Conservation (phyloP, 2,113 vertebrate species). For the Sceloporus undulatus region DNA sequence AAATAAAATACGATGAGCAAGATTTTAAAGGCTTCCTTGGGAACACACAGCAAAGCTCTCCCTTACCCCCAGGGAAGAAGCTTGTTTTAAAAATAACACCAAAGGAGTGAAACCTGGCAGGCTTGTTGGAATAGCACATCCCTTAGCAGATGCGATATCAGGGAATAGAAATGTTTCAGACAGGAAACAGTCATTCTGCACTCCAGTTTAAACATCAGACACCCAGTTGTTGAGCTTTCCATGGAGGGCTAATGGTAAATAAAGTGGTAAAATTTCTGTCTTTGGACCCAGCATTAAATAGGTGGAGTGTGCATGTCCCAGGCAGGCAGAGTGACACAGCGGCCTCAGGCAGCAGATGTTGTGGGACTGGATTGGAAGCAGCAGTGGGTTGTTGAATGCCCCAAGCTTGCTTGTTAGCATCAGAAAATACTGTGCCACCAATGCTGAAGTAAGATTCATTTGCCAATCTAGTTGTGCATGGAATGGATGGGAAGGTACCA, state of each 20-base stretch:
- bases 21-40: constrained; percentile 63
- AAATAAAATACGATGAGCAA: constrained; percentile 48
- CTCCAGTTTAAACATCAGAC: constrained; percentile 28
- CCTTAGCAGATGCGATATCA: constrained; percentile 42
- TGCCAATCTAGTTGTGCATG: too few species aligned
- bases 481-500: too few species aligned
- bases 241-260: background rate
- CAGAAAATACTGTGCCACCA: too few species aligned
- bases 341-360: too few species aligned
- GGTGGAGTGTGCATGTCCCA: background rate
- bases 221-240: background rate
- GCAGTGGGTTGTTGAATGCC: too few species aligned
- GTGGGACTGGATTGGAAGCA: too few species aligned
- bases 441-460: too few species aligned
- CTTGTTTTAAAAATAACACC: constrained; percentile 61
- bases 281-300: background rate
- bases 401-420: too few species aligned
- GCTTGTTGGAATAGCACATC: background rate
- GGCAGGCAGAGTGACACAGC: too few species aligned
- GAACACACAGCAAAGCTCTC: constrained; percentile 51
- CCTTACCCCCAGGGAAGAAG: constrained; percentile 45
- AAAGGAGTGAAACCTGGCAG: constrained; percentile 62
- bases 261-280: background rate
- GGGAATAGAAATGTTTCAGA: constrained; percentile 29
- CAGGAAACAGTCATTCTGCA: constrained; percentile 36